Percentiles rank a stretch among this genome's conserved stretches.
Evolutionary conservation across 2,888 invertebrate genomes (phyloP).

Genomic region (Drosophila austrosaltans): DNA sequence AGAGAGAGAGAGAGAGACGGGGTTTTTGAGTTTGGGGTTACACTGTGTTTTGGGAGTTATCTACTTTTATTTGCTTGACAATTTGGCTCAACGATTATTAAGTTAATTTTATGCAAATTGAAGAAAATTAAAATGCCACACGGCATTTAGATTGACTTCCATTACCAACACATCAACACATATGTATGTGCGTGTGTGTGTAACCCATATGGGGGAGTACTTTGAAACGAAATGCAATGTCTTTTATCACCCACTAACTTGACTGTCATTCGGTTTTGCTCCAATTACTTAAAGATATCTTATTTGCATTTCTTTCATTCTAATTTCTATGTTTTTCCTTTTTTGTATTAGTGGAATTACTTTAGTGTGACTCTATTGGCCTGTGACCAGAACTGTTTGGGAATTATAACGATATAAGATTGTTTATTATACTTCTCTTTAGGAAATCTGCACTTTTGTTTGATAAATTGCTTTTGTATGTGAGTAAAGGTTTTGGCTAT

Average conservation of each 20-base stretch:
- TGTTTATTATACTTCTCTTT: too few relatives aligned
- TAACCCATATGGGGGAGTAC: background rate
- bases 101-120: slow-evolving; percentile 73
- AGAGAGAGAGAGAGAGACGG: background rate
- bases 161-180: background rate
- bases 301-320: slow-evolving; percentile 41
- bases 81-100: slow-evolving; percentile 69
- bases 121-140: slow-evolving; percentile 66
- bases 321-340: slow-evolving; percentile 43
- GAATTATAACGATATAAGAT: too few relatives aligned
- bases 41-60: background rate
- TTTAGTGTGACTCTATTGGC: too few relatives aligned
- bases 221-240: background rate
- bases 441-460: too few relatives aligned
- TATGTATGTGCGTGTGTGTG: background rate
- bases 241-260: slow-evolving; percentile 26
- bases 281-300: slow-evolving; percentile 62
- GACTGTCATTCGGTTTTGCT: slow-evolving; percentile 60
- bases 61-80: slow-evolving; percentile 32
- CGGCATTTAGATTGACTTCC: slow-evolving; percentile 39
- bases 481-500: too few relatives aligned
- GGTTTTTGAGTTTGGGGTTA: background rate
- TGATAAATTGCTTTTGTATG: too few relatives aligned
- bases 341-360: slow-evolving; percentile 7
- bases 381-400: too few relatives aligned